Conservation (phyloP, 2,888 invertebrate species). For the Aelia acuminata region DNA sequence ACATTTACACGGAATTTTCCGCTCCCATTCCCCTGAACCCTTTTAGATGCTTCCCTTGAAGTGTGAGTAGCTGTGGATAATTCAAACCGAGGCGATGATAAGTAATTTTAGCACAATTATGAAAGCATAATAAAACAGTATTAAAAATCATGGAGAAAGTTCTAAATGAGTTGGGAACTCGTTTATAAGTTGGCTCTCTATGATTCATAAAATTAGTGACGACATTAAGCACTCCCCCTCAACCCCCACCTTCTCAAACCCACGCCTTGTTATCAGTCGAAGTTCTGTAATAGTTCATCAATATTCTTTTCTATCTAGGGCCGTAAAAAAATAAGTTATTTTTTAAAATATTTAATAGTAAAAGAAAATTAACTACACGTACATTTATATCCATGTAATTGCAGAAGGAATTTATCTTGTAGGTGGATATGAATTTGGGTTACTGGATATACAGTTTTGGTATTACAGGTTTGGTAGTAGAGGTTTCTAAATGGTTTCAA, state of each 20-base stretch:
- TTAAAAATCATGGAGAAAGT: constrained; percentile 31
- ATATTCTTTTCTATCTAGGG: neutral
- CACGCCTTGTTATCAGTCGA: neutral
- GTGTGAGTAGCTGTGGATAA: neutral
- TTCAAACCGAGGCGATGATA: neutral
- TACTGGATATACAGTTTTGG: no score
- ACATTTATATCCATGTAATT: no score
- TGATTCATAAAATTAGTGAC: neutral
- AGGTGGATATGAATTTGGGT: no score
- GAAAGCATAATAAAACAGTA: constrained; percentile 27
- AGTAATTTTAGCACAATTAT: constrained; percentile 9
- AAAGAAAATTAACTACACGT: no score
- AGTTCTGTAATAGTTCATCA: neutral
- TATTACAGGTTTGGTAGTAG: no score
- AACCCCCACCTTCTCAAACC: neutral
- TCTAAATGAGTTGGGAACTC: constrained; percentile 22
- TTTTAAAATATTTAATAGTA: no score
- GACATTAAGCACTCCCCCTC: no score
- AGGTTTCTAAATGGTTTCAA: no score
- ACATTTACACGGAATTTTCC: neutral
- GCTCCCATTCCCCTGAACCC: neutral
- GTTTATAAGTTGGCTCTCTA: constrained; percentile 28
- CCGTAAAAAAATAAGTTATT: neutral
- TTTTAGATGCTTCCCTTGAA: neutral
- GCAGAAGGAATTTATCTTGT: no score